phyloP scores from a whole-genome alignment of 2,113 vertebrate genomes.

The Rhynchomys soricoides region DNA sequence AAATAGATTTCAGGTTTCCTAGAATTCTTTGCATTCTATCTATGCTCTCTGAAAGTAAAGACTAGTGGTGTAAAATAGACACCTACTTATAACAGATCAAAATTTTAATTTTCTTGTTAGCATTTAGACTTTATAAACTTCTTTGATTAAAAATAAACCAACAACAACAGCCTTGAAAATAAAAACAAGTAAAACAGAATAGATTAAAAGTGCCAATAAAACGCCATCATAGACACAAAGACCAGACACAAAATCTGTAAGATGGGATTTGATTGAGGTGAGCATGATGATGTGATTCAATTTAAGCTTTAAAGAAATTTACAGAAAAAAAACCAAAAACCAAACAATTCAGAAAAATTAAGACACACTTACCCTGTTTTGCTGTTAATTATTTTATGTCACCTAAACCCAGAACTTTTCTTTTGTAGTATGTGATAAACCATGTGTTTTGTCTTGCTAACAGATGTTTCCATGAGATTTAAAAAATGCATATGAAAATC shows the following conservation, averaged over 20 bases:
- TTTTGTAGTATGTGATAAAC: constrained; percentile 36
- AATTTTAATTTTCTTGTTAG: background rate
- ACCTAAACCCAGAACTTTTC: constrained; percentile 10
- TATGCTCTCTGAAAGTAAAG: background rate
- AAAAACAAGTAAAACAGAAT: background rate
- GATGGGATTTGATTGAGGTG: background rate
- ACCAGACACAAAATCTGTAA: background rate
- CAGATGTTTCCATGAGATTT: constrained; percentile 2
- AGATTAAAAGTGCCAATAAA: background rate
- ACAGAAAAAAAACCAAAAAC: background rate
- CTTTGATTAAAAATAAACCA: background rate
- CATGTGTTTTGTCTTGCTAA: background rate
- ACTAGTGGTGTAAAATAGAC: background rate
- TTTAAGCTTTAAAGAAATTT: background rate
- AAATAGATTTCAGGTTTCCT: background rate
- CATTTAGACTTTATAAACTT: background rate
- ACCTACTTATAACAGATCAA: background rate
- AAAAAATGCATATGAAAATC: background rate
- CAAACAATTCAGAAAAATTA: background rate
- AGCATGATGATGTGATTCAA: background rate
- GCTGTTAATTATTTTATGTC: background rate
- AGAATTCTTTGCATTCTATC: background rate
- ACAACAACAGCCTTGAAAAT: background rate
- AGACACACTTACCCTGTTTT: background rate
- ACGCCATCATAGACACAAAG: background rate